phyloP scores from a whole-genome alignment of 2,888 invertebrate genomes.

The Drosophila seclusa region DNA sequence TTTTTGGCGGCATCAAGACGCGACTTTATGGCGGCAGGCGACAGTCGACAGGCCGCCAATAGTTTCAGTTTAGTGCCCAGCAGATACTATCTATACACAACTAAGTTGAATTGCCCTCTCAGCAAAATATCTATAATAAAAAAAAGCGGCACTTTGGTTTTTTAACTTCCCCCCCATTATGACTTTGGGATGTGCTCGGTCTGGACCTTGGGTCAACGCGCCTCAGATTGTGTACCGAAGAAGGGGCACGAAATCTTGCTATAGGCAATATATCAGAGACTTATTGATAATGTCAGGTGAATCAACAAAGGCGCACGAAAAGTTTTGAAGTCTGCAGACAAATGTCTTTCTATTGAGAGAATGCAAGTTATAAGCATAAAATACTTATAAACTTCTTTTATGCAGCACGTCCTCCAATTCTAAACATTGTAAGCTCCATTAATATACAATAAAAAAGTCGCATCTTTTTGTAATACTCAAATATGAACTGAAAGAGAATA shows the following conservation, averaged over 20 bases:
- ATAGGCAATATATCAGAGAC: background rate
- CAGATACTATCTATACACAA: constrained; percentile 39
- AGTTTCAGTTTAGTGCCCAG: constrained; percentile 66
- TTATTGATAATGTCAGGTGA: constrained; percentile 2
- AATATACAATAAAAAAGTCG: background rate
- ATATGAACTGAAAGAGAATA: background rate
- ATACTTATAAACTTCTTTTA: background rate
- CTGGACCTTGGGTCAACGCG: constrained; percentile 44
- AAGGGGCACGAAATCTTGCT: background rate
- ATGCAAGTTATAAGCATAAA: background rate
- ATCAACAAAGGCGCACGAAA: constrained; percentile 1
- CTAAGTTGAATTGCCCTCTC: constrained; percentile 35
- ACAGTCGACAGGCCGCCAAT: constrained; percentile 65
- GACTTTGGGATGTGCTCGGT: constrained; percentile 14
- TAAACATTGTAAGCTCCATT: background rate
- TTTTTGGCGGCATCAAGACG: constrained; percentile 79
- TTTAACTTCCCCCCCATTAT: constrained; percentile 30
- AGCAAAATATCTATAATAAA: constrained; percentile 28
- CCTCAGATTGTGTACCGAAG: constrained; percentile 14
- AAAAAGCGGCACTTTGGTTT: constrained; percentile 39
- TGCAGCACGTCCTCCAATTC: background rate
- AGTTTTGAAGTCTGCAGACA: background rate
- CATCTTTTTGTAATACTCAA: background rate
- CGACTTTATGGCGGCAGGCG: constrained; percentile 76
- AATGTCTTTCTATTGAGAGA: background rate